These are phyloP conservation scores for Diloba caeruleocephala DNA, from an alignment of 2,888 invertebrate species.

Conservation along the genomic window DNA sequence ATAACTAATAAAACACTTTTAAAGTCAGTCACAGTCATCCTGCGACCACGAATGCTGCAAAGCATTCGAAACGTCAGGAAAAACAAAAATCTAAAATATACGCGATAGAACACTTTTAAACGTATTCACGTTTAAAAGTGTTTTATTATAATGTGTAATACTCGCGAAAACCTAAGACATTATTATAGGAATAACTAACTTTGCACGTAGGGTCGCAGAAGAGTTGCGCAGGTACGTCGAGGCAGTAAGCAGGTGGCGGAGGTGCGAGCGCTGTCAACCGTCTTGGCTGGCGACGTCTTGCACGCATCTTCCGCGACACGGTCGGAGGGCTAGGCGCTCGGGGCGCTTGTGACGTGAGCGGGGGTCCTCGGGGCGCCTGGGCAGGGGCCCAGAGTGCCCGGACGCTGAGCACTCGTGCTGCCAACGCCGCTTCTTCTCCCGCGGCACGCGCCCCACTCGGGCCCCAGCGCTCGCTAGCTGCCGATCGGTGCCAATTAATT, in stretches of 20 bases:
- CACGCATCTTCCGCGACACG: slow-evolving; percentile 77
- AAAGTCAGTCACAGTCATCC: too few relatives aligned
- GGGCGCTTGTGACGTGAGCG: slow-evolving; percentile 34
- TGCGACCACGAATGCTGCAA: too few relatives aligned
- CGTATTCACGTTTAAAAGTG: too few relatives aligned
- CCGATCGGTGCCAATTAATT: slow-evolving; percentile 83
- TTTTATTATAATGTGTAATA: too few relatives aligned
- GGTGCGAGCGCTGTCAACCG: slow-evolving; percentile 70
- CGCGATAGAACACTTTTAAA: too few relatives aligned
- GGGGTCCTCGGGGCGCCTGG: slow-evolving; percentile 39
- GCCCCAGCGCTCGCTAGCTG: slow-evolving; percentile 88
- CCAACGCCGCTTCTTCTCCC: slow-evolving; percentile 70
- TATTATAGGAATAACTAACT: slow-evolving; percentile 65
- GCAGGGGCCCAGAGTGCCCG: slow-evolving; percentile 68
- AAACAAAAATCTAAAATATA: too few relatives aligned
- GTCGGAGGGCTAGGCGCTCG: slow-evolving; percentile 72
- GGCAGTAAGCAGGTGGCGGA: slow-evolving; percentile 75
- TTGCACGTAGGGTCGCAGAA: slow-evolving; percentile 83
- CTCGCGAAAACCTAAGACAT: too few relatives aligned
- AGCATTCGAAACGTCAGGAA: too few relatives aligned
- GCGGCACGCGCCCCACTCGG: slow-evolving; percentile 72
- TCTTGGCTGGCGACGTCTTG: slow-evolving; percentile 77
- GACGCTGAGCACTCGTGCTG: slow-evolving; percentile 73
- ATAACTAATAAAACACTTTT: too few relatives aligned
- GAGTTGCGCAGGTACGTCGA: slow-evolving; percentile 77